Evolutionary conservation across 2,113 vertebrate species (phyloP).

Genomic region (Philantomba maxwellii): DNA sequence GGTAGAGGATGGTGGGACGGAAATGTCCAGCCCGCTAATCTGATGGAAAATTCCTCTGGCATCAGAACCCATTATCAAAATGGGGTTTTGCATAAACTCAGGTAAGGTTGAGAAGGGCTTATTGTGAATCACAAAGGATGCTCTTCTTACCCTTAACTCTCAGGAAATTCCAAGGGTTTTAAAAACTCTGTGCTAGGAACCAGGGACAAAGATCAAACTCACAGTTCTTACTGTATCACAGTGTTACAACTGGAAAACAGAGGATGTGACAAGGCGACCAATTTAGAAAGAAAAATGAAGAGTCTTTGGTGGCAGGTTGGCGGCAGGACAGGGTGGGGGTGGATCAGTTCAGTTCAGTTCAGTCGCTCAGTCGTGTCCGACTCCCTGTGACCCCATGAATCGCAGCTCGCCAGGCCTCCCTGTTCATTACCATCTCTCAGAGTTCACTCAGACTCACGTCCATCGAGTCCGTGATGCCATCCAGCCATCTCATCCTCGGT

Average conservation of each 20-base stretch:
- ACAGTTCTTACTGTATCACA: background rate
- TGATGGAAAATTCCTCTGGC: background rate
- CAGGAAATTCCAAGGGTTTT: background rate
- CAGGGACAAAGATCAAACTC: background rate
- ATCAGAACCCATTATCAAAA: background rate
- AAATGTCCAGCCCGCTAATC: background rate
- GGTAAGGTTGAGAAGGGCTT: background rate
- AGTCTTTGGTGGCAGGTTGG: background rate
- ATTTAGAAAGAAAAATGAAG: background rate
- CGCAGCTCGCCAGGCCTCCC: too few species aligned
- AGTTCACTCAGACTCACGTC: too few species aligned
- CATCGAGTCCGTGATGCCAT: too few species aligned
- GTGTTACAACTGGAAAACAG: background rate
- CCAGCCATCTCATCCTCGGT: too few species aligned
- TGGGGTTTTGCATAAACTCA: background rate
- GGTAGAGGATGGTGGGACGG: background rate
- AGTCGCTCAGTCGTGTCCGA: too few species aligned
- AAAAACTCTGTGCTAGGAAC: background rate
- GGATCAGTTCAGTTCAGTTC: too few species aligned
- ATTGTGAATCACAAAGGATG: background rate
- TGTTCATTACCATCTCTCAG: too few species aligned
- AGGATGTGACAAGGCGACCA: background rate
- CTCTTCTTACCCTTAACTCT: background rate
- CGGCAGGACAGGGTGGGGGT: rapidly evolving
- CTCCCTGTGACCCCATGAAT: too few species aligned